Conservation (phyloP, 2,113 vertebrate genomes). For the Cyrtonyx montezumae region DNA sequence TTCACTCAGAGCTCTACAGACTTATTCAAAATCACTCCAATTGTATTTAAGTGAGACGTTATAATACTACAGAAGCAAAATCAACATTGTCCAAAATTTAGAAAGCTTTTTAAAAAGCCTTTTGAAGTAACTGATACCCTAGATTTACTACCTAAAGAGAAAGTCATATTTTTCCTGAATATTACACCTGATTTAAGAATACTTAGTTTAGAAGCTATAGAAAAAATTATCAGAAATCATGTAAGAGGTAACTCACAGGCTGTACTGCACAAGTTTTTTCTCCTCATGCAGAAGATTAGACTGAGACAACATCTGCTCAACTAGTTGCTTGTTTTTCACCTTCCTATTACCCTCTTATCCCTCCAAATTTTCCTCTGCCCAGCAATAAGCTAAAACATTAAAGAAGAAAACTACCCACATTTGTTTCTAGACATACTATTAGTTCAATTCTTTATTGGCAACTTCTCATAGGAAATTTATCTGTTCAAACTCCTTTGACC, state of each 20-base stretch:
- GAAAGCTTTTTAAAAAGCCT: not conserved
- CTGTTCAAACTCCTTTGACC: not conserved
- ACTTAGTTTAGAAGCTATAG: not conserved
- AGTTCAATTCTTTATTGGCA: not conserved
- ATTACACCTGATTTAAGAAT: not conserved
- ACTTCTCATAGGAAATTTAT: not conserved
- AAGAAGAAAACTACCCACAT: not conserved
- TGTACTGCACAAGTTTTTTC: not conserved
- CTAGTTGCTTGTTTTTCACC: fast-evolving
- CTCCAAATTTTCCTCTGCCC: fast-evolving
- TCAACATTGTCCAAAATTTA: not conserved
- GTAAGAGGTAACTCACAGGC: not conserved
- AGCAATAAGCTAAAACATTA: not conserved
- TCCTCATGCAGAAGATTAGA: not conserved
- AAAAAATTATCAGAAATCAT: not conserved
- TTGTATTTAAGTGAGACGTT: not conserved
- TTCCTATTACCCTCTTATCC: fast-evolving
- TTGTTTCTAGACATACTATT: not conserved
- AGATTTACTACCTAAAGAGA: not conserved
- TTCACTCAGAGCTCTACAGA: fast-evolving
- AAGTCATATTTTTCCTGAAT: not conserved
- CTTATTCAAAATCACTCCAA: not conserved
- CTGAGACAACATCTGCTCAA: not conserved
- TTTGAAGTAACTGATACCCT: not conserved
- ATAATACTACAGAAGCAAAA: not conserved